Evolutionary conservation across 1,140 invertebrate genomes (phyloP), one percentile per base, ranked within the genome.

Genomic region (Limonius californicus): DNA sequence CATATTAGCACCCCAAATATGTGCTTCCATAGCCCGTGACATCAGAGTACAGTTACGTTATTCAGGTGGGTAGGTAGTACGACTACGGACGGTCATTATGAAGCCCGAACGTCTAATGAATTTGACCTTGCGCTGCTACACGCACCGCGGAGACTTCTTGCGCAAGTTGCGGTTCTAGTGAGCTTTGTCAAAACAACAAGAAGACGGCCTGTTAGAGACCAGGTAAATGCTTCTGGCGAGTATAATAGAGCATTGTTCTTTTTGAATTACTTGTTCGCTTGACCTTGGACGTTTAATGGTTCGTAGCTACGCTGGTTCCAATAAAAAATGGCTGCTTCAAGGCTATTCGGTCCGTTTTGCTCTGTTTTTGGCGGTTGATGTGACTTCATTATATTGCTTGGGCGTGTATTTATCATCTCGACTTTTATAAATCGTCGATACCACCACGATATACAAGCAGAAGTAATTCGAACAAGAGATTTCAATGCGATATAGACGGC

Each of bases 201-300:
- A 55, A 54, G 58, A 60, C 1, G 2, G 45, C 45, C 21, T 21
- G 39, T 59, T 30, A 21, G 4, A 54, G 23, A 23, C 21, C 50
- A 54, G 47, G 59, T 54, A 54, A n/a, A 54, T 43, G 59, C 32
- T 54, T 30, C 20, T 59, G 12, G 21, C 53, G 35, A 62, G 47
- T 54, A 61, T 67, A 64, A 64, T 64, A 59, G 62, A 67, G 62
- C 66, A 67, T 67, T 67, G 66, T 67, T 66, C 65, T 63, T 63
- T 66, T 63, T 57, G 59, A 58, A 66, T 66, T 60, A 63, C 62
- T 63, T 53, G 61, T 54, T 57, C 54, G 32, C 27, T 35, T 63
- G 57, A 45, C 65, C 65, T 63, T 63, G 65, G 53, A 61, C 53
- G 45, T 39, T 12, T 54, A 27, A 55, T 32, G 20, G 53, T 23